Evolutionary conservation across 53 echinoderm and acorn worm genomes (phyloP).

Genomic region (Echinometra lucunter): DNA sequence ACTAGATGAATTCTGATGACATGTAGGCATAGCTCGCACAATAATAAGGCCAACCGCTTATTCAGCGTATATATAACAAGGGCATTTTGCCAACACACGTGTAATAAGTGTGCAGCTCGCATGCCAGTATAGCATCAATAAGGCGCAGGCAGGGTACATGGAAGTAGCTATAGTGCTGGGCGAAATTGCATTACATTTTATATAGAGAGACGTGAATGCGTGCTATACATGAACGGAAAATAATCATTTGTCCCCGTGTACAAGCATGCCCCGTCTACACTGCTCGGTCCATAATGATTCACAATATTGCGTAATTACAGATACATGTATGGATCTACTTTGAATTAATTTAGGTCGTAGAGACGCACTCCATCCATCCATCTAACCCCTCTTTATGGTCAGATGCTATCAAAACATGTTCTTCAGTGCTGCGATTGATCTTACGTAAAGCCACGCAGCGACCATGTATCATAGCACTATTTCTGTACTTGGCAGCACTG

Average conservation of each 20-base stretch:
- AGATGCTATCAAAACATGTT: not conserved
- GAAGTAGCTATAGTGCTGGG: not conserved
- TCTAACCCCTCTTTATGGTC: not conserved
- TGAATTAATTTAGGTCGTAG: not conserved
- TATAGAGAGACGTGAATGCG: not conserved
- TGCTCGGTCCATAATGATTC: not conserved
- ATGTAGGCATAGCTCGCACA: not conserved
- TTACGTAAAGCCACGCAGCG: not conserved
- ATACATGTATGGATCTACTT: not conserved
- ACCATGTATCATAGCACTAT: not conserved
- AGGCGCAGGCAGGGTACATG: not conserved
- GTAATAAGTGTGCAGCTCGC: constrained; percentile 20
- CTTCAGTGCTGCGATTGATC: too few species aligned
- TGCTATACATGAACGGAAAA: not conserved
- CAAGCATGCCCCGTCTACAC: not conserved
- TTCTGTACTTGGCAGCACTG: not conserved
- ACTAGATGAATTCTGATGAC: not conserved
- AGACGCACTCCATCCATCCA: not conserved
- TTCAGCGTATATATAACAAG: not conserved
- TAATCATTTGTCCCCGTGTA: not conserved
- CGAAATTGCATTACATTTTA: constrained; percentile 23
- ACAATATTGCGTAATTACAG: not conserved
- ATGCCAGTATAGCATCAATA: not conserved
- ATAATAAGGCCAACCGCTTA: not conserved
- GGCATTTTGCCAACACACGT: not conserved